These are phyloP conservation scores for Spizaetus ornatus DNA, from an alignment of 2,113 vertebrate species.

Conservation along the genomic window DNA sequence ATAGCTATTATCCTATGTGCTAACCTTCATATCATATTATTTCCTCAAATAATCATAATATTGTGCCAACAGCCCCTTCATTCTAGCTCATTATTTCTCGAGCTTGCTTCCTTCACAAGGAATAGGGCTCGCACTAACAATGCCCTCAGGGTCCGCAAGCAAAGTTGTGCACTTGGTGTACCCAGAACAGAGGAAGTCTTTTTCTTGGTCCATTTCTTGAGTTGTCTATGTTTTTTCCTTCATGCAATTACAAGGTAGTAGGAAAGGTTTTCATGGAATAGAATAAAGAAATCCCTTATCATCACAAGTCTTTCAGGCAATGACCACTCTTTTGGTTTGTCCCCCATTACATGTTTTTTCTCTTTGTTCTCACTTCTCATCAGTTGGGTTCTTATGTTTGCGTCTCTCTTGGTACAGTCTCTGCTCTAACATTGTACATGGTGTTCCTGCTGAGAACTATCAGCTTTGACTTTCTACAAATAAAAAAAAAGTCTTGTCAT, in stretches of 20 bases:
- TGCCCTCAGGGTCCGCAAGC: conserved; percentile 3
- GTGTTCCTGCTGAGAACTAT: background rate
- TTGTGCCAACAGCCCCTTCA: conserved; percentile 47
- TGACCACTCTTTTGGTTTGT: background rate
- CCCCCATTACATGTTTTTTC: background rate
- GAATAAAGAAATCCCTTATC: background rate
- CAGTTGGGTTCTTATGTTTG: background rate
- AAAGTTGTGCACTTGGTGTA: rapidly evolving
- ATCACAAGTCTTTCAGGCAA: background rate
- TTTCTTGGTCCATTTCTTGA: background rate
- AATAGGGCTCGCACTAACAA: conserved; percentile 34
- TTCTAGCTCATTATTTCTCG: conserved; percentile 24
- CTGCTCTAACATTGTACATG: background rate
- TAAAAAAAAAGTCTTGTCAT: background rate
- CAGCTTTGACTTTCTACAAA: conserved; percentile 8
- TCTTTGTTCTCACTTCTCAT: background rate
- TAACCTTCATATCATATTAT: conserved; percentile 61
- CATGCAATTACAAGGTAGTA: background rate
- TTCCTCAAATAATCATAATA: conserved; percentile 65
- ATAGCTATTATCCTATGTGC: conserved; percentile 52
- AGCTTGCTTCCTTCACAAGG: conserved; percentile 19
- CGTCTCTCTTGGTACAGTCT: background rate
- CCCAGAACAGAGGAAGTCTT: background rate
- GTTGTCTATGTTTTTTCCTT: background rate
- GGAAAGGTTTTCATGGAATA: background rate